A percentile compares a stretch with the other conserved stretches of the same genome.
Evolutionary conservation across 1,140 invertebrate species (phyloP).

Genomic region (Drosophila kepulauana): DNA sequence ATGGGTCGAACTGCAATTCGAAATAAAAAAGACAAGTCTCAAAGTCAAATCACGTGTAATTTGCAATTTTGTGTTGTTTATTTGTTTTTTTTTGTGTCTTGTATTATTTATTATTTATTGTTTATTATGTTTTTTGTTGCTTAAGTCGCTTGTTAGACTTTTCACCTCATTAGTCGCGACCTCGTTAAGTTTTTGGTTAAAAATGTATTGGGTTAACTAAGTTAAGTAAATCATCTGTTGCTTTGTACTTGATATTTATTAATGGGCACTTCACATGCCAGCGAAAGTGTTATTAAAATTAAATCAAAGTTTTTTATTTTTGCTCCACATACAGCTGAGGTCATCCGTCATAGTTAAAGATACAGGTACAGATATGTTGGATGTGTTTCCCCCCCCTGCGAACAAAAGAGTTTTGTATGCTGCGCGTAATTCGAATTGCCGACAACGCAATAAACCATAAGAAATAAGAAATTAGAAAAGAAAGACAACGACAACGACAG

Average conservation of each 20-base stretch:
- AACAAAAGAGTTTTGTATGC: constrained; percentile 7
- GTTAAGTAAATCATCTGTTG: constrained; percentile 24
- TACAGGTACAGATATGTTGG: not conserved
- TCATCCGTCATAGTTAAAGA: constrained; percentile 2
- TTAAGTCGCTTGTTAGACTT: constrained; percentile 56
- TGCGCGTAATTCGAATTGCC: constrained; percentile 16
- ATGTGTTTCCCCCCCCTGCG: not conserved
- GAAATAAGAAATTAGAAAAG: constrained; percentile 50
- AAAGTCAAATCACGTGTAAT: constrained; percentile 33
- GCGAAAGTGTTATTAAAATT: constrained; percentile 77
- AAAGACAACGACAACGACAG: constrained; percentile 27
- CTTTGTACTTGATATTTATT: constrained; percentile 42
- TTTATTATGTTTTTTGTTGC: constrained; percentile 23
- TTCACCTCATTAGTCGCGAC: constrained; percentile 43
- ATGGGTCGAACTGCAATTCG: constrained; percentile 37
- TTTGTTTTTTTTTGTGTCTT: constrained; percentile 28
- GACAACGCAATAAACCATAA: constrained; percentile 47
- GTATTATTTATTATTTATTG: constrained; percentile 21
- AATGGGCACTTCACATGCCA: constrained; percentile 55
- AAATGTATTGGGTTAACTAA: constrained; percentile 45
- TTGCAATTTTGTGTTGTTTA: constrained; percentile 17
- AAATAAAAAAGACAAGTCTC: constrained; percentile 57
- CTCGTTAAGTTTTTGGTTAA: constrained; percentile 38
- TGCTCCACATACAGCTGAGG: constrained; percentile 12
- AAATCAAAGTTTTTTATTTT: constrained; percentile 49